phyloP scores from a whole-genome alignment of 2,888 invertebrate species.

The Dascillus cervinus region DNA sequence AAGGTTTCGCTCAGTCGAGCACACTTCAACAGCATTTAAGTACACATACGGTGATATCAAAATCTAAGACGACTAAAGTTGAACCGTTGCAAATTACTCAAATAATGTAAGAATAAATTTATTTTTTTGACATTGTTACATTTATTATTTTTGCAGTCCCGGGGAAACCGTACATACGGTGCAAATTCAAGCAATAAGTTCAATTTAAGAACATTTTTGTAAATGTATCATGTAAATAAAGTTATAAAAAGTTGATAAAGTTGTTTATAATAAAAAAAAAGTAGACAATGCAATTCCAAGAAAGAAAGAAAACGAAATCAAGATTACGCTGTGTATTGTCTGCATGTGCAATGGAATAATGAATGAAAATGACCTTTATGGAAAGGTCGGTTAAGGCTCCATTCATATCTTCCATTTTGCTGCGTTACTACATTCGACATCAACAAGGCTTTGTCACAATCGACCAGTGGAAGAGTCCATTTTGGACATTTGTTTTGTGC shows the following conservation, averaged over 20 bases:
- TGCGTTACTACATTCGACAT: constrained; percentile 22
- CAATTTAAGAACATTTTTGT: constrained; percentile 5
- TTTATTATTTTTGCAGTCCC: constrained; percentile 25
- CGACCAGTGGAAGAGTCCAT: constrained; percentile 43
- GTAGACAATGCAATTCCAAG: no score
- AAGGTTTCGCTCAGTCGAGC: constrained; percentile 30
- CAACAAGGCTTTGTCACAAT: constrained; percentile 33
- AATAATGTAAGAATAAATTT: constrained; percentile 32
- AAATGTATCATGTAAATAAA: neutral
- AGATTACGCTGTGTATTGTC: constrained; percentile 7
- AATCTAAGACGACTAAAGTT: constrained; percentile 24
- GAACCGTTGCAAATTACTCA: constrained; percentile 37
- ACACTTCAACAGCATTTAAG: constrained; percentile 31
- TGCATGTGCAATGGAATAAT: constrained; percentile 19
- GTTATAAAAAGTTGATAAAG: neutral
- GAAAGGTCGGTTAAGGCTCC: constrained; percentile 5
- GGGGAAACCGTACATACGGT: constrained; percentile 30
- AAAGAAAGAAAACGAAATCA: neutral
- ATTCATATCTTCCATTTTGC: constrained; percentile 23
- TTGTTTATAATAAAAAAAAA: neutral
- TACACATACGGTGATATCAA: constrained; percentile 22
- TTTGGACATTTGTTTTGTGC: constrained; percentile 39
- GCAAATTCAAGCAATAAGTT: constrained; percentile 27
- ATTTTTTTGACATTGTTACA: constrained; percentile 2
- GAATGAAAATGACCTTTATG: constrained; percentile 22